phyloP scores from a whole-genome alignment of 2,113 vertebrate genomes.

The Myxocyprinus asiaticus region DNA sequence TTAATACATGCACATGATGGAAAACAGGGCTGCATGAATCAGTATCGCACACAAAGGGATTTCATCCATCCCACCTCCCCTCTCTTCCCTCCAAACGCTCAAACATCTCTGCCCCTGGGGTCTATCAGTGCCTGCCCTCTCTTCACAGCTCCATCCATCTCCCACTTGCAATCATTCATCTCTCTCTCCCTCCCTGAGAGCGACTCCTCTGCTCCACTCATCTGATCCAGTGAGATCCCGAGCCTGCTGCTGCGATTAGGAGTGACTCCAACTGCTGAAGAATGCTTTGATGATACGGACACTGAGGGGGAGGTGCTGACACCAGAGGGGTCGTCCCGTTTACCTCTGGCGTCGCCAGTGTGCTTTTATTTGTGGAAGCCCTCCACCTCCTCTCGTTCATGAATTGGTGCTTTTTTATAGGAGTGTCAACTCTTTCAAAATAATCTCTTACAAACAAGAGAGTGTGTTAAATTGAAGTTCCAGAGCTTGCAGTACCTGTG shows the following conservation, averaged over 20 bases:
- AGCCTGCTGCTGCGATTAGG: slow-evolving; percentile 64
- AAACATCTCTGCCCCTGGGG: slow-evolving; percentile 46
- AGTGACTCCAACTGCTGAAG: slow-evolving; percentile 62
- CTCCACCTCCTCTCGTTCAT: slow-evolving; percentile 5
- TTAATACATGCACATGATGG: background rate
- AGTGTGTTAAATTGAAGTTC: background rate
- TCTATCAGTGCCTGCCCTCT: slow-evolving; percentile 47
- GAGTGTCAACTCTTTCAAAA: slow-evolving; percentile 18
- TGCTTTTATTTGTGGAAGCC: slow-evolving; percentile 49
- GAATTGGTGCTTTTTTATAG: slow-evolving; percentile 32
- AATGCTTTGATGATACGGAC: slow-evolving; percentile 60
- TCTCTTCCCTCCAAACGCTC: slow-evolving; percentile 25
- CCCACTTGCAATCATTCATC: slow-evolving; percentile 47
- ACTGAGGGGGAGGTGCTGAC: slow-evolving; percentile 30
- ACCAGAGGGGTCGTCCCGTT: slow-evolving; percentile 37
- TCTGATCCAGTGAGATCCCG: slow-evolving; percentile 46
- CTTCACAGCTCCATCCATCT: slow-evolving; percentile 54
- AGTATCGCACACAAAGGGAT: slow-evolving; percentile 33
- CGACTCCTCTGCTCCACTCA: slow-evolving; percentile 60
- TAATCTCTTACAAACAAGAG: background rate
- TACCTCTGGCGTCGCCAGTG: slow-evolving; percentile 40
- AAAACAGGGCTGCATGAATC: slow-evolving; percentile 4
- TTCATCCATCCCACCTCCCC: slow-evolving; percentile 15
- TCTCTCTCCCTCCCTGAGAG: slow-evolving; percentile 39
- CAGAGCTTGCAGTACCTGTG: slow-evolving; percentile 3